phyloP scores from a whole-genome alignment of 2,888 invertebrate species.

The Gasteruption jaculator region DNA sequence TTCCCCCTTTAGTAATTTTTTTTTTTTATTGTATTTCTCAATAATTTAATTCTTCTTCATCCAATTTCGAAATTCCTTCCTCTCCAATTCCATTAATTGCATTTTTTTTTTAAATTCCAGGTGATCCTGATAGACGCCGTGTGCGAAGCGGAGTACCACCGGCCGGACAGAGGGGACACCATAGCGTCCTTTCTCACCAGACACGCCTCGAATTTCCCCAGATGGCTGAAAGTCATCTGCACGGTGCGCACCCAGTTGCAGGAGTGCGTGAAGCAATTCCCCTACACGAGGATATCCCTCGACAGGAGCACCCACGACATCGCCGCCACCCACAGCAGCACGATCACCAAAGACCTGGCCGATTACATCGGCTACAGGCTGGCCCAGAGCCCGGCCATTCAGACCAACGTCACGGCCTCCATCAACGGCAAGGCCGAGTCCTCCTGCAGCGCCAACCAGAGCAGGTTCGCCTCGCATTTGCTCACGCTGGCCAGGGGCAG shows the following conservation, averaged over 20 bases:
- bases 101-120: too few species aligned
- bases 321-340: constrained; percentile 46
- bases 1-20: neutral
- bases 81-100: neutral
- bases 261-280: constrained; percentile 78
- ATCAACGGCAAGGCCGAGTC: constrained; percentile 62
- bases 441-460: constrained; percentile 59
- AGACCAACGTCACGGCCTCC: constrained; percentile 71
- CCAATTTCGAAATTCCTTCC: too few species aligned
- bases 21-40: neutral
- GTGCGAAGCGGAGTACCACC: constrained; percentile 94
- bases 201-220: constrained; percentile 74
- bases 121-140: constrained; percentile 87
- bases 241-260: constrained; percentile 81
- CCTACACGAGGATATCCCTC: constrained; percentile 72
- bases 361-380: constrained; percentile 84
- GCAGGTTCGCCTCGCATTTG: constrained; percentile 82
- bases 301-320: constrained; percentile 66
- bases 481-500: constrained; percentile 81
- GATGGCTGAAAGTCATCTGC: constrained; percentile 86
- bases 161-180: constrained; percentile 91
- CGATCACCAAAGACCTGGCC: constrained; percentile 78
- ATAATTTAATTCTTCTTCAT: neutral
- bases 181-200: constrained; percentile 84
- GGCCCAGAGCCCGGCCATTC: constrained; percentile 75